A percentile compares a stretch with the other conserved stretches of the same genome.
These are phyloP conservation scores for Drosophila murphyi DNA, from an alignment of 1,140 invertebrate genomes.

Conservation along the genomic window DNA sequence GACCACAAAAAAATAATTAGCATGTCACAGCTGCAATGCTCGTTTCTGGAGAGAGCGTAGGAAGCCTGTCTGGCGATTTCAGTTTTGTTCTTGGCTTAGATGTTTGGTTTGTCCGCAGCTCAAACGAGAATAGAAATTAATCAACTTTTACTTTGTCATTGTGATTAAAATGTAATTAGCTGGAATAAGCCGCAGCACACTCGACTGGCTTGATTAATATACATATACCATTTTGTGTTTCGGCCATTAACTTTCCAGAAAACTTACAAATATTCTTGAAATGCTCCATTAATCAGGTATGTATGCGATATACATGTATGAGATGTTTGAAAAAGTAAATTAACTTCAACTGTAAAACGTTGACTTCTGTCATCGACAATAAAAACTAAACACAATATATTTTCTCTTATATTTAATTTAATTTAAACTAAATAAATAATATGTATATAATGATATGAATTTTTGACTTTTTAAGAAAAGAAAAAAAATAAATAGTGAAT, in stretches of 20 bases:
- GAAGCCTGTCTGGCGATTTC: neutral
- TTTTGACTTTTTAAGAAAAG: too few species aligned
- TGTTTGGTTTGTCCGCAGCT: neutral
- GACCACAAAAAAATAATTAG: conserved; percentile 42
- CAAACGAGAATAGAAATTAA: conserved; percentile 56
- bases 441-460: too few species aligned
- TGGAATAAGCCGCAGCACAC: conserved; percentile 52
- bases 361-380: too few species aligned
- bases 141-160: conserved; percentile 44
- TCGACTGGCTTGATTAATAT: conserved; percentile 52
- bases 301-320: too few species aligned
- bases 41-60: neutral
- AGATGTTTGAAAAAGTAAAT: neutral
- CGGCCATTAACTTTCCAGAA: conserved; percentile 1
- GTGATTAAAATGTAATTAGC: conserved; percentile 63
- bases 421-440: too few species aligned
- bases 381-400: too few species aligned
- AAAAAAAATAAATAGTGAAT: too few species aligned
- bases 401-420: too few species aligned
- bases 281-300: neutral
- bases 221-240: neutral
- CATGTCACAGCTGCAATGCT: conserved; percentile 19
- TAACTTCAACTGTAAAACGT: too few species aligned
- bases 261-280: neutral
- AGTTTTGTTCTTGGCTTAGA: neutral